Evolutionary conservation across 1,140 invertebrate species (phyloP).

Genomic region (Pollicipes pollicipes): DNA sequence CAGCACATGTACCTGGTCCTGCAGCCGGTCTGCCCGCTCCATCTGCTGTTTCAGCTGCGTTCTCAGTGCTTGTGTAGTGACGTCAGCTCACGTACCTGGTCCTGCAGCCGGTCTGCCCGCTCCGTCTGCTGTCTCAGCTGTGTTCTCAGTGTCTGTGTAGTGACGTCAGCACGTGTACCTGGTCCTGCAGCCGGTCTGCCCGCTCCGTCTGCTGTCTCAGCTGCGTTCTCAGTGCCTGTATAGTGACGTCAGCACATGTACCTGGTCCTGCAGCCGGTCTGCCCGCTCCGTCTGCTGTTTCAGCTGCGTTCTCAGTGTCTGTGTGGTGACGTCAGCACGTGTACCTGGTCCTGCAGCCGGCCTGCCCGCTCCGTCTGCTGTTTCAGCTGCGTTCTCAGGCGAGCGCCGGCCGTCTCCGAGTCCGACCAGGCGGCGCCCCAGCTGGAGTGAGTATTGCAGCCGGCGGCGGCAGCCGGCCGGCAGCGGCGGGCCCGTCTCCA

Average conservation of each 20-base stretch:
- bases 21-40: background rate
- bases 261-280: no score
- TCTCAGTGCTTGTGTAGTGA: background rate
- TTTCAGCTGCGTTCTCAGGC: background rate
- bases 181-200: no score
- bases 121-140: no score
- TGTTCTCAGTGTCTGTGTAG: no score
- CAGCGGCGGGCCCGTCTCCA: background rate
- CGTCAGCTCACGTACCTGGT: no score
- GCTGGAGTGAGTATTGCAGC: background rate
- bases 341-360: background rate
- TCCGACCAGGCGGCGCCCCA: background rate
- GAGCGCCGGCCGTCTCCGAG: background rate
- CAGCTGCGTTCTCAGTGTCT: no score
- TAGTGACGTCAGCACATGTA: no score
- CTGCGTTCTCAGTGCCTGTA: no score
- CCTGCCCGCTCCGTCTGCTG: background rate
- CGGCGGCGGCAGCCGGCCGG: background rate
- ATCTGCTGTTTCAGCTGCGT: background rate
- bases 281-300: no score
- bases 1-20: background rate
- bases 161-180: no score
- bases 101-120: no score
- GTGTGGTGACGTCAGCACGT: background rate
- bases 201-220: no score